Base-by-base conservation (phyloP, 2,113 vertebrate species). In the human (Homo sapiens) region DNA sequence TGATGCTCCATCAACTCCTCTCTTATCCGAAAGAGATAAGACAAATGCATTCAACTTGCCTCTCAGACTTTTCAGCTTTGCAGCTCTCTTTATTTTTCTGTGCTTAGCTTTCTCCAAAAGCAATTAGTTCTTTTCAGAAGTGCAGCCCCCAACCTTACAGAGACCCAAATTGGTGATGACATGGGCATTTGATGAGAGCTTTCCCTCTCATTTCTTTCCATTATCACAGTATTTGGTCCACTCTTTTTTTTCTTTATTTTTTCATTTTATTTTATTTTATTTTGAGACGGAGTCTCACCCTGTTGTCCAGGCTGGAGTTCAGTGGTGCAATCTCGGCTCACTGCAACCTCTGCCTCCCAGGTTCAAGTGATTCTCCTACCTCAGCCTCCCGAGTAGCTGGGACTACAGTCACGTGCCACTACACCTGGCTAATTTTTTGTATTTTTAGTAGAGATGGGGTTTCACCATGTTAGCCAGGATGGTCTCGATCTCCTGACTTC, bases 1-100 rank as follows among this genome's bases (percentile, higher is more conserved):
- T 40, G 35, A 96, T 68, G 10, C 10, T 80, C 79, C 76, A 88
- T 55, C 94, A 79, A 70, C 45, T 82, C 78, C 17, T 94, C 55
- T 59, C 89, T 94, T 73, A 79, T 75, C 61, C 75, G 68, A 87
- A 96, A 66, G 38, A 88, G 93, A 89, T 66, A 95, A 94, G 32
- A 61, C 8, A 35, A 95, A 61, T 9, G 38, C 61, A 68, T 61
- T 81, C 40, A 40, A 43, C 22, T 35, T 50, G 48, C 20, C 64
- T 81, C 88, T 85, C 84, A 43, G n/a, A 92, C 45, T 87, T 72
- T 68, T 57, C 8, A 92, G 22, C 43, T 79, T 59, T 68, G 7
- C 64, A 86, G 12, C 40, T 66, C 38, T 83, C 43, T 20, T 64
- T 82, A n/a, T 81, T 52, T 23, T 89, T 61, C 83, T 90, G 84